Evolutionary conservation across 2,888 invertebrate species (phyloP).

Genomic region (Bembecia ichneumoniformis): DNA sequence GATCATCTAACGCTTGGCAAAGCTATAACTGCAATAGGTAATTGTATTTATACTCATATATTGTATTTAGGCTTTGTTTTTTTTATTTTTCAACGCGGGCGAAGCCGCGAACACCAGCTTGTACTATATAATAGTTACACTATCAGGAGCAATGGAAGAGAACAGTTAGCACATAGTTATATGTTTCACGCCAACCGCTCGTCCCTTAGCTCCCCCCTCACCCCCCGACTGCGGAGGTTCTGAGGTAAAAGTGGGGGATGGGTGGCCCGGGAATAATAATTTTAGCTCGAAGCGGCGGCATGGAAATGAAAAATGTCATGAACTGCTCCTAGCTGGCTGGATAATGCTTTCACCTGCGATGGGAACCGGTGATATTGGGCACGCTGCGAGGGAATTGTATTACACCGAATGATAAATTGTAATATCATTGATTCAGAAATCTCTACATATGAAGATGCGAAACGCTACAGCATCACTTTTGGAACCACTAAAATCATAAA

Average conservation of each 20-base stretch:
- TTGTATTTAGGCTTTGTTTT: too few species aligned
- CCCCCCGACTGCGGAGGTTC: constrained; percentile 17
- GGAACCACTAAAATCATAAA: too few species aligned
- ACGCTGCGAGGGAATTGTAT: background rate
- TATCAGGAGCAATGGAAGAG: too few species aligned
- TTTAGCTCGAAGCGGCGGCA: constrained; percentile 36
- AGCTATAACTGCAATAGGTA: too few species aligned
- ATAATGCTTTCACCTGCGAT: constrained; percentile 24
- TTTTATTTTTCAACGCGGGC: too few species aligned
- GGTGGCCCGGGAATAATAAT: constrained; percentile 35
- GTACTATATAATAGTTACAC: too few species aligned
- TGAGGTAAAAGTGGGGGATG: constrained; percentile 21
- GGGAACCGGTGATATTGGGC: constrained; percentile 10
- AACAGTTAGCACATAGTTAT: background rate
- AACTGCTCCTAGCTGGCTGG: constrained; percentile 14
- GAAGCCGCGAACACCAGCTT: too few species aligned
- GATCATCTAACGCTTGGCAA: too few species aligned
- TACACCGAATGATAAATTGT: background rate
- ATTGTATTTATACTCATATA: too few species aligned
- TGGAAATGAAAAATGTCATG: constrained; percentile 46
- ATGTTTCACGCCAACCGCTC: background rate
- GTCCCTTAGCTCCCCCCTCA: constrained; percentile 21
- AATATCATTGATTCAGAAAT: too few species aligned
- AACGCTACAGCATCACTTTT: too few species aligned
- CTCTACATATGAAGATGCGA: too few species aligned